Evolutionary conservation across 92 coral and sea anemone species (phyloP).

Genomic region (Palythoa grandiflora): DNA sequence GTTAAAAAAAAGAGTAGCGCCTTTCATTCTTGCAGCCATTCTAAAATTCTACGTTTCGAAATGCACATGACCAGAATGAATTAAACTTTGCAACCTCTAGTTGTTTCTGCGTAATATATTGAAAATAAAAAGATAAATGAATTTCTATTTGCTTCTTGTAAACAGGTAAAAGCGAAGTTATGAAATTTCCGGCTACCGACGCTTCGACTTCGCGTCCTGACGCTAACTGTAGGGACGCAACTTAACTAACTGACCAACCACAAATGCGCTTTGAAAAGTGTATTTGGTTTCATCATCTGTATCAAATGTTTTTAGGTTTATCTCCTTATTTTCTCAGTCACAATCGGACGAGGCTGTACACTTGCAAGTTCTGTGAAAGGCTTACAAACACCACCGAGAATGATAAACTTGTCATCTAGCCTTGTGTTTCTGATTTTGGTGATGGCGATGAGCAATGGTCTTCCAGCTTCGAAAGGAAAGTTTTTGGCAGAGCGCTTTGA

Average conservation of each 20-base stretch:
- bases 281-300: background rate
- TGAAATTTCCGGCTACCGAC: background rate
- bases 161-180: background rate
- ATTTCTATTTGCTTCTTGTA: background rate
- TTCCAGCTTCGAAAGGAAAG: background rate
- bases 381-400: background rate
- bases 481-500: background rate
- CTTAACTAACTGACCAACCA: background rate
- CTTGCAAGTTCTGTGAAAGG: background rate
- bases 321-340: too few relatives aligned
- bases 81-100: too few relatives aligned
- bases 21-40: too few relatives aligned
- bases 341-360: too few relatives aligned
- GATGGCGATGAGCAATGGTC: background rate
- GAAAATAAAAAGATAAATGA: background rate
- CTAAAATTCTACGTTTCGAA: too few relatives aligned
- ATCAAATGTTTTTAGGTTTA: too few relatives aligned
- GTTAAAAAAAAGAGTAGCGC: too few relatives aligned
- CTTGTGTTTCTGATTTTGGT: background rate
- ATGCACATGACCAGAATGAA: too few relatives aligned
- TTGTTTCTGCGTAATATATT: background rate
- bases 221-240: background rate
- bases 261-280: background rate
- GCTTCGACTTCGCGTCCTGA: slow-evolving; percentile 11
- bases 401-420: background rate